Percentiles rank a stretch among this genome's conserved stretches.
These are phyloP conservation scores for Hydropotes inermis DNA, from an alignment of 2,113 vertebrate species.

Conservation along the genomic window DNA sequence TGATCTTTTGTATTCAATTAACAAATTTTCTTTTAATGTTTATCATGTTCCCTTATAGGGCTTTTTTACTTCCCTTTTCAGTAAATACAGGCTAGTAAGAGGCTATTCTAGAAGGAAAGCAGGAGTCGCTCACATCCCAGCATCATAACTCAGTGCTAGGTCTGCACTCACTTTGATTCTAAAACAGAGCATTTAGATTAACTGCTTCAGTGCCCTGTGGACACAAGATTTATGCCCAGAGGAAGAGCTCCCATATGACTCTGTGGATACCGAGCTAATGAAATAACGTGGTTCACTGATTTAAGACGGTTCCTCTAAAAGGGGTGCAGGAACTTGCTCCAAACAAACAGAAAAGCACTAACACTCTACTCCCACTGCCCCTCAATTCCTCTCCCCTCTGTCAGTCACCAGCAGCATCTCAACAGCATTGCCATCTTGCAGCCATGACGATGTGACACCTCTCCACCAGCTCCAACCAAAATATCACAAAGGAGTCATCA, in stretches of 20 bases:
- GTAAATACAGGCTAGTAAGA: background rate
- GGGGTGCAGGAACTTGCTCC: background rate
- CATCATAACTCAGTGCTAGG: background rate
- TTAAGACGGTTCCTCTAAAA: conserved; percentile 41
- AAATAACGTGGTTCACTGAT: conserved; percentile 54
- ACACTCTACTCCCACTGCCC: background rate
- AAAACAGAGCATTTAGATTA: conserved; percentile 54
- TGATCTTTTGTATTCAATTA: background rate
- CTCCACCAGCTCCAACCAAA: background rate
- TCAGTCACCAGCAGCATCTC: background rate
- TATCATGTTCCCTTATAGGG: background rate
- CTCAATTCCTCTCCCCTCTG: background rate
- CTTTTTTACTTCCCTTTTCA: conserved; percentile 19
- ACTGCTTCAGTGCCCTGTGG: conserved; percentile 37
- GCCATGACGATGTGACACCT: background rate
- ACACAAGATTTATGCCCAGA: conserved; percentile 47
- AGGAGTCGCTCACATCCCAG: background rate
- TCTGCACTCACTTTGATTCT: background rate
- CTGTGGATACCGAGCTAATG: conserved; percentile 22
- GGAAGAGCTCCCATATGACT: conserved; percentile 57
- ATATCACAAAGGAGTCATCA: background rate
- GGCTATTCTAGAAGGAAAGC: background rate
- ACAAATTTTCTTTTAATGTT: background rate
- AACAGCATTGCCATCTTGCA: background rate
- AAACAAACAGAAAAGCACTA: background rate